A percentile compares a stretch with the other conserved stretches of the same genome.
Conservation (phyloP, 2,113 vertebrate species). For the Ia io region DNA sequence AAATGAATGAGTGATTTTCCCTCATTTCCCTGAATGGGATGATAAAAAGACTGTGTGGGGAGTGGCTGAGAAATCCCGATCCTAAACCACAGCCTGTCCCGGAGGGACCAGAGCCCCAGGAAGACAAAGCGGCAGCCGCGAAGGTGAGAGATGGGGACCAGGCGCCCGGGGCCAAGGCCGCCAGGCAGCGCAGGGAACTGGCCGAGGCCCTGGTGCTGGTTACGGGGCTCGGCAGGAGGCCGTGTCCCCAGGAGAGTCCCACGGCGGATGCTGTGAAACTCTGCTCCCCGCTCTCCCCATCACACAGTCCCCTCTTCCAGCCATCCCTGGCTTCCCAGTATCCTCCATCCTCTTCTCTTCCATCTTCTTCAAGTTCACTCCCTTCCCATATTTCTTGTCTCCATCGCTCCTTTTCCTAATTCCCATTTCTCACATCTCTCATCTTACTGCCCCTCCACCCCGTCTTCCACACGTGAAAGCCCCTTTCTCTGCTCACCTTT, state of each 20-base stretch:
- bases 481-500: neutral
- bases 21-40: neutral
- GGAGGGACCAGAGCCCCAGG: neutral
- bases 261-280: rapidly evolving
- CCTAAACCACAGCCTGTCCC: neutral
- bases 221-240: neutral
- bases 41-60: neutral
- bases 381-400: neutral
- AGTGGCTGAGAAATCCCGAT: neutral
- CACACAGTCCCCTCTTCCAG: neutral
- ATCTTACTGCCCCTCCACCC: neutral
- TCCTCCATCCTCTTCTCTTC: neutral
- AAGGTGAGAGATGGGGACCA: neutral
- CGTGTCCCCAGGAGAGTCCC: neutral
- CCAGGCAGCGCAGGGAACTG: neutral
- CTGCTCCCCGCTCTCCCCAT: neutral
- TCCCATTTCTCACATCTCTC: neutral
- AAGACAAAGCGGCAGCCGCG: rapidly evolving
- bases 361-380: neutral
- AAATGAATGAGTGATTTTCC: neutral
- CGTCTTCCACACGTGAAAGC: rapidly evolving
- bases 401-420: neutral
- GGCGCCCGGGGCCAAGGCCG: rapidly evolving
- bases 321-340: no score
- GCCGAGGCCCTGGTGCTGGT: neutral